Base-by-base conservation (phyloP, 2,113 vertebrate genomes). In the Lichenostomus cassidix region DNA sequence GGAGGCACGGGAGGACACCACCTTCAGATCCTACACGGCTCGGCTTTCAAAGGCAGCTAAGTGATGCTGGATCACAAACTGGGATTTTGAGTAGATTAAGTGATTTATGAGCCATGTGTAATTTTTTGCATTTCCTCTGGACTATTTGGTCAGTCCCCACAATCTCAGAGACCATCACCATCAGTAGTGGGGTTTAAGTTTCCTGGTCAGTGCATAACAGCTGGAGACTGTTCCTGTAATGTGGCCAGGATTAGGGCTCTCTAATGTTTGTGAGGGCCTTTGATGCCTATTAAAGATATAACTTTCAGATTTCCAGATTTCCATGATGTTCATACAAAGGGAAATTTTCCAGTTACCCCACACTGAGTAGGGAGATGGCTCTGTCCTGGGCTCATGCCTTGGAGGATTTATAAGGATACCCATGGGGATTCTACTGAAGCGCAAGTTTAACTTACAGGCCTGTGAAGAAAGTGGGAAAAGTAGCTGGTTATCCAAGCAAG, bases 141-240 rank as follows among this genome's bases (percentile, higher is more conserved):
- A 4, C 65, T 74, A 2, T 20, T 18, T 24, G 24, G 24, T 50
- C 35, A 55, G 15, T n/a, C 11, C 41, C 18, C 3, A 33, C 5
- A 0, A 4, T 33, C 10, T 65, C 29, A 41, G 55, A 28, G 20
- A 33, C 24, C 4, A 20, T 41, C 35, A 42, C 7, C 0, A 0
- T 29, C 28, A 62, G 69, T 9, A 55, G 14, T 28, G 28, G 25
- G 9, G 8, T 20, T 67, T 55, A n/a, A 39, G 39, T 76, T 87
- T 91, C 33, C 47, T 31, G 5, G 16, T 25, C n/a, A 58, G 27
- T 46, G 42, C 56, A 79, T 58, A 35, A 58, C 52, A 22, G 10
- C 68, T 69, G 55, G 53, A 73, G 11, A 42, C 2, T 55, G 28
- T 28, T 92, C 44, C 33, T 44, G 25, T 23, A 59, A 19, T 1